Evolutionary conservation across 2,888 invertebrate genomes (phyloP), one percentile per base, ranked within the genome.

Genomic region (Alviniconcha strummeri): DNA sequence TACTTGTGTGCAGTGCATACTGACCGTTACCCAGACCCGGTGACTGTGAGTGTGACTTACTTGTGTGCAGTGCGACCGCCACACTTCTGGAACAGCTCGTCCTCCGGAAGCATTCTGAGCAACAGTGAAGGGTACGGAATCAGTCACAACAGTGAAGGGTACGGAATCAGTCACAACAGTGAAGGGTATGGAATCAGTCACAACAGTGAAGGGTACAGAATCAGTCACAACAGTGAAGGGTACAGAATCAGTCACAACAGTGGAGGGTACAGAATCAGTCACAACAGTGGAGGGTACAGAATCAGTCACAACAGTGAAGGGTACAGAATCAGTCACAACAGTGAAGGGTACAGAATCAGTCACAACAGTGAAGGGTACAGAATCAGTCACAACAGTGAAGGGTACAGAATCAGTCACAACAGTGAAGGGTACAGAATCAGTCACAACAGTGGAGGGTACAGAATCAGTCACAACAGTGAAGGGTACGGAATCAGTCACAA

Each of bases 51-150:
- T 36, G 36, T 36, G 19, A 83, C 94, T 93, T 94, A 96, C 96
- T 97, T 97, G 93, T 97, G 97, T 4, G 96, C 97, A 4, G 97
- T 97, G 89, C 97, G 94, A 5, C 97, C 96, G 79, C 96, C 96
- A 93, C 97, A 97, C 0, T 96, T 96, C 67, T 95, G 95, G 93
- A 97, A 97, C 60, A 97, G 92, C 89, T 97, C 96, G 84, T 97
- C 97, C 94, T 97, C 97, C 0, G 96, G 96, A 89, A 97, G 80
- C 56, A 76, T 56, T 11, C 84, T 83, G 79, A 52, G 36, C 36
- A 77, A 64, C 55, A 75, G 15, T 36, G 36, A 36, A 36, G 36
- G 36, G 36, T 36, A 36, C 36, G 3, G 36, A 36, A 36, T 36
- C 36, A 36, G 36, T 36, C 36, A 36, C 36, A 36, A 36, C 36